Evolutionary conservation across 2,797 vertebrate genomes (phyloP).

Genomic region (Chiroxiphia lanceolata): DNA sequence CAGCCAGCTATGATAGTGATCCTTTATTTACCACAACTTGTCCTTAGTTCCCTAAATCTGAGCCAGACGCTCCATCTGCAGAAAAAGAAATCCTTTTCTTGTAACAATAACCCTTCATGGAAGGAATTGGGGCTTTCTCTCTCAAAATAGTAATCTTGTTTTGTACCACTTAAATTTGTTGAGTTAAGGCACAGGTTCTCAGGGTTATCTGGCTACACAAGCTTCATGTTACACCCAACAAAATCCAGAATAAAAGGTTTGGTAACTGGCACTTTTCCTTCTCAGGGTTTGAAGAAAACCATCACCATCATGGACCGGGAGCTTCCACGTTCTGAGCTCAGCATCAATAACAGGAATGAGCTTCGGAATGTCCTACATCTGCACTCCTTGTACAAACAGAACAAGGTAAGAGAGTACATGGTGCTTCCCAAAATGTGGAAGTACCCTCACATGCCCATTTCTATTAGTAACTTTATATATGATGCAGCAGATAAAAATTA

Average conservation of each 20-base stretch:
- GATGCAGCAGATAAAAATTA: neutral
- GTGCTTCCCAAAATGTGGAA: neutral
- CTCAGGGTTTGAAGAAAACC: constrained; percentile 87
- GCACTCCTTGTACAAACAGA: constrained; percentile 85
- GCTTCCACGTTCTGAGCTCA: constrained; percentile 84
- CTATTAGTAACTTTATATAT: rapidly evolving
- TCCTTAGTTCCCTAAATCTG: neutral
- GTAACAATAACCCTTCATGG: neutral
- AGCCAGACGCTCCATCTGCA: neutral
- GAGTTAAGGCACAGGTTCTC: neutral
- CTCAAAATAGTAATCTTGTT: neutral
- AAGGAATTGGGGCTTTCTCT: neutral
- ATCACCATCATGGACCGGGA: constrained; percentile 89
- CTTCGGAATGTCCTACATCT: constrained; percentile 85
- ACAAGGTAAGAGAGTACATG: constrained; percentile 79
- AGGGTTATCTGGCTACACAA: neutral
- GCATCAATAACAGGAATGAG: constrained; percentile 89
- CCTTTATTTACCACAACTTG: neutral
- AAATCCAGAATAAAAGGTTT: neutral
- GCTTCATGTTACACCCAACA: neutral
- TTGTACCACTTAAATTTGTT: neutral
- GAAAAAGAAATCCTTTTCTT: neutral
- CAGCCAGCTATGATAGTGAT: neutral
- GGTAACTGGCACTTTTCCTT: neutral
- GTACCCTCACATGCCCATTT: no score